Base-by-base conservation (phyloP, 2,113 vertebrate genomes). In the Gambusia affinis region DNA sequence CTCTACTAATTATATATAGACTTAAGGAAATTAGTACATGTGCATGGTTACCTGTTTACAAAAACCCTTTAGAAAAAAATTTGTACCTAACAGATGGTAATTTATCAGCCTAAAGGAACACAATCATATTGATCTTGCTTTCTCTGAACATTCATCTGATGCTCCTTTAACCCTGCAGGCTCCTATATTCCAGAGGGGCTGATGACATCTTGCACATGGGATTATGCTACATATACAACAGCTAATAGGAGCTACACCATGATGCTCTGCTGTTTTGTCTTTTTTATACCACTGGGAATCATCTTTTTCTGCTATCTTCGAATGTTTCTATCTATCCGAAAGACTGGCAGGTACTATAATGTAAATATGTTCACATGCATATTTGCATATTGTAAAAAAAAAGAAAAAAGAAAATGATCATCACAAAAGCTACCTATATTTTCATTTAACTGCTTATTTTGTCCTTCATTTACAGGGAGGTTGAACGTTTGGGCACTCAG, bases 151-250 rank as follows among this genome's bases (percentile, higher is more conserved):
- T 42, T 29, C 3, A 42, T 78, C 60, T 62, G 0, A 54, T 74
- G 24, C 70, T 71, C 62, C 69, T 47, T 31, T 15, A 2, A 4
- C 3, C 37, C 54, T 67, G 22, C 63, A 99, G 97, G 96, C 68
- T 97, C 96, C 0, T 98, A 98, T 1, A 95, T 98, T 75, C 97
- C 97, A 0, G 97, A 99, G 76, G 97, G 97, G 33, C 92, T 99
- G 83, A 93, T 98, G 91, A 99, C 96, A 1, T 98, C 97, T 42
- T 98, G 97, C 19, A 97, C 97, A 44, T 99, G 96, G 97, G 96
- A 98, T 91, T 98, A 98, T 67, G 90, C 95, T 88, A 97, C 95
- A 17, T 97, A 95, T 85, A 95, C 95, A 0, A 74, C 94, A 4
- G 92, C 95, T 3, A 96, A 96, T 57, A 94, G 96, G 1, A 93